Evolutionary conservation across 2,888 invertebrate genomes (phyloP), one percentile per base, ranked within the genome.

Genomic region (Mantis religiosa): DNA sequence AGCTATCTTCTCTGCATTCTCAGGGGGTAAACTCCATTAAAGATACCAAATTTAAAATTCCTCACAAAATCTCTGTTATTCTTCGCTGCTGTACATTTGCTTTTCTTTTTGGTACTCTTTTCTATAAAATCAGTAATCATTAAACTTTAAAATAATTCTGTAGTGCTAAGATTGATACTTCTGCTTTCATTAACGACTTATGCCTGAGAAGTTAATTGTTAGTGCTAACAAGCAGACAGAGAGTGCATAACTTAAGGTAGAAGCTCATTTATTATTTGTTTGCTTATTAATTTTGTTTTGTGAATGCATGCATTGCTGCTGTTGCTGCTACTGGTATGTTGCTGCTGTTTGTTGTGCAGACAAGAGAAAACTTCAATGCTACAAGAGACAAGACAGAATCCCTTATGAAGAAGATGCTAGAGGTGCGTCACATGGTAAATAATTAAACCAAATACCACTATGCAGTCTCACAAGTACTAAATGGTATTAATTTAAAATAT

Each of bases 391-490:
- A 98, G 95, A 97, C 98, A 83, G 97, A 98, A 93, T 96, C 96
- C 92, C 95, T 99, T 93, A 99, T 98, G 96, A 97, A 97, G 94
- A 98, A 98, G 95, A 98, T 99, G 97, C 96, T 99, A 95, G 98
- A 99, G 94, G 97, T 97, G 93, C 94, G 97, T 91, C 97, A 98
- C 93, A 96, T 97, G 95, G 97, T 97, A 94, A 94, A 89, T 89
- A 88, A 25, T 54, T 86, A 27, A 84, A 41, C 25, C 83, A 47
- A 28, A n/a, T 14, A 28, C 12, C 30, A 30, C 30, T 30, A 28
- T 28, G 15, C 83, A 28, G 25, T 83, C 83, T 28, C 28, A 83
- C 15, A 14, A 12, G 41, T 34, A 41, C 0, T 41, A 12, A 41
- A 41, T 41, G 12, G 41, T 41, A 41, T 41, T 41, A 12, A 41